Percentiles rank a stretch among this genome's conserved stretches.
Conservation (phyloP, 2,888 invertebrate species). For the Latrodectus elegans region DNA sequence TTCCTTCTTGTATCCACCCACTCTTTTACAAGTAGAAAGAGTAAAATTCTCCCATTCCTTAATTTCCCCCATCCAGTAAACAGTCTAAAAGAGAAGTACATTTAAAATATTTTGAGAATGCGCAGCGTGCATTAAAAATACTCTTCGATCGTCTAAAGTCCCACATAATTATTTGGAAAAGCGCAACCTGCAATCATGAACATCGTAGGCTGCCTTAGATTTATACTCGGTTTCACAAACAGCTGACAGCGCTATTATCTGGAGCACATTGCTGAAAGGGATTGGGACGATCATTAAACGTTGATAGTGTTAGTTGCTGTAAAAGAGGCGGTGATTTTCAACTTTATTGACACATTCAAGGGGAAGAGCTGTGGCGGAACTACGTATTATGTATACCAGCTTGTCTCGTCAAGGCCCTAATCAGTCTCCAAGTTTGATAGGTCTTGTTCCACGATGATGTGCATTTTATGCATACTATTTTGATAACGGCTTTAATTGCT, state of each 20-base stretch:
- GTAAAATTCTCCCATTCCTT: background rate
- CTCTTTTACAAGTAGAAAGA: no score
- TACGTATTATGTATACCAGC: constrained; percentile 18
- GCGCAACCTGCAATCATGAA: constrained; percentile 45
- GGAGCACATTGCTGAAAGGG: constrained; percentile 36
- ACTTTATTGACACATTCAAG: constrained; percentile 59
- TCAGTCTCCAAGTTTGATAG: constrained; percentile 16
- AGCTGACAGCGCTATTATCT: constrained; percentile 61
- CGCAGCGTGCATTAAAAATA: constrained; percentile 30
- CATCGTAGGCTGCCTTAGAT: constrained; percentile 39
- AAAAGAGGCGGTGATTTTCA: constrained; percentile 56
- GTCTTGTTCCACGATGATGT: no score
- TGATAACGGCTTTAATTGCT: no score
- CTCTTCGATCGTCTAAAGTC: constrained; percentile 32
- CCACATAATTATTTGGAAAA: constrained; percentile 51
- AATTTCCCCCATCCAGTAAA: background rate
- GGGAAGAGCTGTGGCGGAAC: constrained; percentile 39
- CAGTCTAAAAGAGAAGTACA: background rate
- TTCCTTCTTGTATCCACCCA: no score
- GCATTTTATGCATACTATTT: no score
- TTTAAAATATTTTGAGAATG: constrained; percentile 19
- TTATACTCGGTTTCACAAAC: constrained; percentile 54
- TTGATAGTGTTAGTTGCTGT: constrained; percentile 36
- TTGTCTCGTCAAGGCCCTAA: constrained; percentile 25
- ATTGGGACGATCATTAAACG: constrained; percentile 50